phyloP scores from a whole-genome alignment of 2,113 vertebrate genomes.

The Oceanites oceanicus region DNA sequence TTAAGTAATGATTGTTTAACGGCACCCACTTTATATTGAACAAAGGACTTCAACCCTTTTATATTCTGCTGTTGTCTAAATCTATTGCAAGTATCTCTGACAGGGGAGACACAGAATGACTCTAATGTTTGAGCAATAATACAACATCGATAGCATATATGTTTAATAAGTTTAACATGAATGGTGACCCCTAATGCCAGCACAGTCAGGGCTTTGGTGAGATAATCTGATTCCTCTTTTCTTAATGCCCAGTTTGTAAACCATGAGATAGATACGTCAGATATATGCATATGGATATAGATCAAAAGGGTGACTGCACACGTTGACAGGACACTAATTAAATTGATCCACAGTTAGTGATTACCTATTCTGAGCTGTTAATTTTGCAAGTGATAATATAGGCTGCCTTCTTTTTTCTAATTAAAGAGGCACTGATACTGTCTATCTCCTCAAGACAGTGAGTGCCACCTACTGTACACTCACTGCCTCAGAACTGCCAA shows the following conservation, averaged over 20 bases:
- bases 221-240: neutral
- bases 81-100: neutral
- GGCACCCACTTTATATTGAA: neutral
- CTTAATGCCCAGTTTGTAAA: neutral
- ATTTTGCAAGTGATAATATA: neutral
- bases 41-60: neutral
- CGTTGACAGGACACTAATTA: slow-evolving; percentile 33
- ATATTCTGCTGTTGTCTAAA: neutral
- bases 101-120: neutral
- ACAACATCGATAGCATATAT: accelerated
- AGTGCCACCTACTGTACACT: slow-evolving; percentile 54
- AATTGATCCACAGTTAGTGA: slow-evolving; percentile 16
- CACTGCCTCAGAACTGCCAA: neutral
- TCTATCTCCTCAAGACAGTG: neutral
- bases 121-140: neutral
- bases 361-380: neutral
- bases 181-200: neutral
- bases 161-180: neutral
- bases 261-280: neutral
- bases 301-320: neutral
- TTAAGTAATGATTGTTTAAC: neutral
- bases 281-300: neutral
- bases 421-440: neutral
- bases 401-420: neutral
- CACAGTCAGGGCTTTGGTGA: neutral